These are phyloP conservation scores for Anguilla japonica DNA, from an alignment of 2,113 vertebrate species.

Conservation along the genomic window DNA sequence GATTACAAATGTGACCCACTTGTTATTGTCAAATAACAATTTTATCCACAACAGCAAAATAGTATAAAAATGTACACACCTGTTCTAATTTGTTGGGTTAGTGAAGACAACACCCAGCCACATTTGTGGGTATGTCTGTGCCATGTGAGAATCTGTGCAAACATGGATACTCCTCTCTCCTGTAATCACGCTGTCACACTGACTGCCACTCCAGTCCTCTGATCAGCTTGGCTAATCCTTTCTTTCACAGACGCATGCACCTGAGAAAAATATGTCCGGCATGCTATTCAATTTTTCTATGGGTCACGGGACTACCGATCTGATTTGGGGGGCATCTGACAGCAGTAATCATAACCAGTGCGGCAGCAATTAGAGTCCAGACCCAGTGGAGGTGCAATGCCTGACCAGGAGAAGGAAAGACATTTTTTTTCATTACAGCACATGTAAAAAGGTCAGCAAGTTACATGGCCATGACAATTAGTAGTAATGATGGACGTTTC, in stretches of 20 bases:
- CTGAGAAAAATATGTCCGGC: not conserved
- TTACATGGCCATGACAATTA: slow-evolving; percentile 43
- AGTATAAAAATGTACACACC: not conserved
- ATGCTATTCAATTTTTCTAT: not conserved
- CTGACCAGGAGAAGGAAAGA: not conserved
- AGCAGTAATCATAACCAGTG: not conserved
- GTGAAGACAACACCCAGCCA: not conserved
- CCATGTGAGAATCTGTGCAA: not conserved
- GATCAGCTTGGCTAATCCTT: not conserved
- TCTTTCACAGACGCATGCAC: not conserved
- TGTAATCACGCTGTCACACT: not conserved
- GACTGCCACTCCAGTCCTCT: not conserved
- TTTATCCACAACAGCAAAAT: not conserved
- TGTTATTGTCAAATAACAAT: slow-evolving; percentile 12
- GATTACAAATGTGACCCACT: slow-evolving; percentile 6
- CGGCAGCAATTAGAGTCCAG: not conserved
- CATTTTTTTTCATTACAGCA: not conserved
- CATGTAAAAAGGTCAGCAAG: slow-evolving; percentile 27
- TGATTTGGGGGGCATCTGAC: not conserved
- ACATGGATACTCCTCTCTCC: not conserved
- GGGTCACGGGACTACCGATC: not conserved
- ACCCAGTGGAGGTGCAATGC: not conserved
- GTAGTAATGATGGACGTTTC: slow-evolving; percentile 58
- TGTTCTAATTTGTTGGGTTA: not conserved
- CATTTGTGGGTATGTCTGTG: not conserved